Evolutionary conservation across 2,113 vertebrate genomes (phyloP), one percentile per base, ranked within the genome.

Genomic region (Proteles cristata): DNA sequence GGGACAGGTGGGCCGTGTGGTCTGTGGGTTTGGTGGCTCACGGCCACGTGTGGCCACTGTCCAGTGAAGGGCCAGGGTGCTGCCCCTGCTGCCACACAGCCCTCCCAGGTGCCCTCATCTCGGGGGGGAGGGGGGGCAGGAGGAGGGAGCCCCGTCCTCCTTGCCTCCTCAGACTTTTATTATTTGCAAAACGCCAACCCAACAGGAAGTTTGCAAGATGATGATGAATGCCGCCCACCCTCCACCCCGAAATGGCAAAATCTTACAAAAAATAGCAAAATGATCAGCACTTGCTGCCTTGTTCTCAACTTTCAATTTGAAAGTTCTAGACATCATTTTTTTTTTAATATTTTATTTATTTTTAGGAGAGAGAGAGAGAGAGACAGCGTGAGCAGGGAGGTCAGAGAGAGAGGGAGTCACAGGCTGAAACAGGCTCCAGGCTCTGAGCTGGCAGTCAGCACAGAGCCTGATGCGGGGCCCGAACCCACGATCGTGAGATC

Each of bases 41-140:
- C 21, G 4, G 35, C 45, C 35, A 5, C 14, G 0, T 0, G 33
- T 33, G 48, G 21, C 90, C 35, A 0, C 7, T 4, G 50, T 21
- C 69, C 45, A 19, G 25, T 4, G n/a, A 9, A 3, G 63, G 7
- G 1, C 4, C 21, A 0, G 9, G 0, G 14, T 6, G 35, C 35
- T 55, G 4, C 53, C 5, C 5, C 53, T 21, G 8, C 76, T 55
- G 63, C 11, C 1, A 11, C 2, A 0, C 2, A 16, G 2, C 19
- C 50, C 3, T 5, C 19, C 35, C 21, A 7, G 8, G 33, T 33
- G 17, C 58, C 0, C 0, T 55, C 28, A 2, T 1, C 21, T 33
- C 4, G 0, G 8, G 0, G 4, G 79, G 39, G 0, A 2, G 0
- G 5, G 77, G 48, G 84, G 61, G 4, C 19, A 19, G 65, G 25